Percentiles rank a stretch among this genome's conserved stretches.
phyloP scores from a whole-genome alignment of 2,113 vertebrate species.

The Marmota flaviventris region DNA sequence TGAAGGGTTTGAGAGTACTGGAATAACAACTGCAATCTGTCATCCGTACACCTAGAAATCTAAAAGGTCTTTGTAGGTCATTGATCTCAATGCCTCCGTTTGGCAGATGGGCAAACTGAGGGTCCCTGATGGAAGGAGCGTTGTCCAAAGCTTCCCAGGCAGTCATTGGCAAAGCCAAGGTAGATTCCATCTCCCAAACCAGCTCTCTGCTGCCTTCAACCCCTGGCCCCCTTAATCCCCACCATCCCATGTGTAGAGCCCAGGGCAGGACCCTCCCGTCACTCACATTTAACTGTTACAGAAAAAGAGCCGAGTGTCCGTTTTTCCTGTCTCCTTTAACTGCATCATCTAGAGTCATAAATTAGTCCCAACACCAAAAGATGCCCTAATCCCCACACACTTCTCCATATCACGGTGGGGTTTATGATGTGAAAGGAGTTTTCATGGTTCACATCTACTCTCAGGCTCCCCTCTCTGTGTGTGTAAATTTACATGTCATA shows the following conservation, averaged over 20 bases:
- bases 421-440: constrained; percentile 27
- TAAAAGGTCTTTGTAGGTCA: neutral
- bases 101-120: neutral
- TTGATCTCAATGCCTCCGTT: neutral
- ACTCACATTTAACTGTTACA: constrained; percentile 19
- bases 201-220: neutral
- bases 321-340: constrained; percentile 26
- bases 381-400: constrained; percentile 64
- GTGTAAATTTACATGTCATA: constrained; percentile 77
- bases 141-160: neutral
- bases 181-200: neutral
- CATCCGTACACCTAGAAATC: neutral
- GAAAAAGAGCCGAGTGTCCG: neutral
- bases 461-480: neutral
- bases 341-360: constrained; percentile 63
- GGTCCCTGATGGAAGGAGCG: neutral
- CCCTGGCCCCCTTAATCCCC: neutral
- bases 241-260: neutral
- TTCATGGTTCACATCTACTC: constrained; percentile 26
- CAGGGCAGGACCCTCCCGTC: neutral
- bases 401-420: constrained; percentile 55
- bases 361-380: constrained; percentile 63
- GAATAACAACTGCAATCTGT: neutral
- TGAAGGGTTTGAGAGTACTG: neutral
- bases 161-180: neutral